Percentiles rank a stretch among this genome's conserved stretches.
Evolutionary conservation across 1,140 invertebrate genomes (phyloP).

Genomic region (Gerris buenoi): DNA sequence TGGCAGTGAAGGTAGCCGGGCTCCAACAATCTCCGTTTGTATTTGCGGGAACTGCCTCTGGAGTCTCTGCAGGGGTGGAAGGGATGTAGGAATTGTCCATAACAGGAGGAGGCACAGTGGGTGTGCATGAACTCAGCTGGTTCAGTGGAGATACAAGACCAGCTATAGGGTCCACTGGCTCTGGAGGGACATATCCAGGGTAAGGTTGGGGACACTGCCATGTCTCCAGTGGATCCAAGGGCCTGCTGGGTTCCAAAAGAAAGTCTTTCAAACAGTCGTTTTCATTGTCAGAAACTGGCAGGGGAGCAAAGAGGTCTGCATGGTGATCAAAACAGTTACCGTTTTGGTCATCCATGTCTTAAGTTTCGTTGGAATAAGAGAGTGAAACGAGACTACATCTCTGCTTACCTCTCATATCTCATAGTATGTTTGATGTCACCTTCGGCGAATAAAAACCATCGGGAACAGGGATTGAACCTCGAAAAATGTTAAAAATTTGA

Average conservation of each 20-base stretch:
- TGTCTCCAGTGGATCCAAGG: neutral
- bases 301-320: constrained; percentile 19
- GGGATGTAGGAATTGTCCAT: constrained; percentile 6
- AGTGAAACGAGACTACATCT: neutral
- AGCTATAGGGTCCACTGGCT: constrained; percentile 3
- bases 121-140: neutral
- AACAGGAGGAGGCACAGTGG: constrained; percentile 2
- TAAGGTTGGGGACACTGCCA: neutral
- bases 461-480: no score
- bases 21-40: constrained; percentile 22
- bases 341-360: constrained; percentile 22
- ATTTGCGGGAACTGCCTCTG: constrained; percentile 10
- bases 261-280: constrained; percentile 25
- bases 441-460: no score
- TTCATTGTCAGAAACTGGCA: constrained; percentile 19
- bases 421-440: no score
- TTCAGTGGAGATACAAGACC: constrained; percentile 1
- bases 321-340: constrained; percentile 22
- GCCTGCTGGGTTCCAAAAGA: constrained; percentile 18
- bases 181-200: neutral
- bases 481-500: no score
- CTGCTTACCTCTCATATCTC: no score
- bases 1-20: constrained; percentile 16
- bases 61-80: constrained; percentile 1
- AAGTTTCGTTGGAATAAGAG: constrained; percentile 9